These are phyloP conservation scores for Odontesthes bonariensis DNA, from an alignment of 2,113 vertebrate genomes.

Conservation along the genomic window DNA sequence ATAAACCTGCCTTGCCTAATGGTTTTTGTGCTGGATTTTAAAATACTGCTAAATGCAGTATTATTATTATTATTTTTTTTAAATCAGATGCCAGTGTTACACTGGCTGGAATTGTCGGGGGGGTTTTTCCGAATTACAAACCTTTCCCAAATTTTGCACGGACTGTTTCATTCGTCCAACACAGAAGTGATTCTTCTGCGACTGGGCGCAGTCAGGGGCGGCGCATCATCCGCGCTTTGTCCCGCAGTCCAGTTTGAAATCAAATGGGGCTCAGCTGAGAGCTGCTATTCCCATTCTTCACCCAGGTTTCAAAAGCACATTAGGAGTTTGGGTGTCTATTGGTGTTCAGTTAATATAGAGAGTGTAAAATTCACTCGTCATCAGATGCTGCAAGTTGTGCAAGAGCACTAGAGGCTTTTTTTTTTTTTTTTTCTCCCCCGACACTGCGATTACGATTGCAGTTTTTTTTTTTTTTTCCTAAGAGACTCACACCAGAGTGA, in stretches of 20 bases:
- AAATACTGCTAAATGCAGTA: slow-evolving; percentile 31
- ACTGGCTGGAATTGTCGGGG: slow-evolving; percentile 29
- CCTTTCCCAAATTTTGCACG: background rate
- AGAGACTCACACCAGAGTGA: background rate
- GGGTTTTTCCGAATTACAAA: background rate
- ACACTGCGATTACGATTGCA: background rate
- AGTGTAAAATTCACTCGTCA: background rate
- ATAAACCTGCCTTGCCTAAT: too few species aligned
- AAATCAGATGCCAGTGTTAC: slow-evolving; percentile 25
- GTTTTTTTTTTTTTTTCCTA: background rate
- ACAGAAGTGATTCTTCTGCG: slow-evolving; percentile 38
- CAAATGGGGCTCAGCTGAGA: slow-evolving; percentile 32
- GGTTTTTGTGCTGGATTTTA: slow-evolving; percentile 12
- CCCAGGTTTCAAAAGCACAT: slow-evolving; percentile 8
- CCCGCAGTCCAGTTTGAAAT: slow-evolving; percentile 7
- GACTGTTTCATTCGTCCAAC: slow-evolving; percentile 25
- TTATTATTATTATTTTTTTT: background rate
- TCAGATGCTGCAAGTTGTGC: slow-evolving; percentile 14
- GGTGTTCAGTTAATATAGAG: slow-evolving; percentile 11
- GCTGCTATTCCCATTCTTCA: slow-evolving; percentile 18
- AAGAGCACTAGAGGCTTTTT: background rate
- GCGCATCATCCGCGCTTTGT: slow-evolving; percentile 13
- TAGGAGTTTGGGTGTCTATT: slow-evolving; percentile 38
- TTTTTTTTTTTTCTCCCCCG: background rate
- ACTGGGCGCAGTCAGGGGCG: slow-evolving; percentile 13